phyloP scores from a whole-genome alignment of 1,140 invertebrate species.

The Potamilus streckersoni region DNA sequence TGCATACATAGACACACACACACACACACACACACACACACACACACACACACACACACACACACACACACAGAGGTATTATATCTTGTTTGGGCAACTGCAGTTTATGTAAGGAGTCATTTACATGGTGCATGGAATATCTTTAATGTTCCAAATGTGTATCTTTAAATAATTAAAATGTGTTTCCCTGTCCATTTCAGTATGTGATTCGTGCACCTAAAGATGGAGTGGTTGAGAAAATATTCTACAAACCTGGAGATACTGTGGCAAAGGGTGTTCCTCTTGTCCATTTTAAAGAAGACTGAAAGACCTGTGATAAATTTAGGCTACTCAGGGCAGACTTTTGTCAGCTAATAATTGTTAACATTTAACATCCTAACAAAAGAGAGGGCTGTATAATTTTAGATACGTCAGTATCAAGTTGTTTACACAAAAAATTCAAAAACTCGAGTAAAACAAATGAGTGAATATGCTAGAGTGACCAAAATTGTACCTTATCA shows the following conservation, averaged over 20 bases:
- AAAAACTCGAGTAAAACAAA: too few relatives aligned
- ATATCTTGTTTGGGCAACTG: neutral
- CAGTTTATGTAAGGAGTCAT: neutral
- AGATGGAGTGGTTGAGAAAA: slow-evolving; percentile 80
- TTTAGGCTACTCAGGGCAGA: neutral
- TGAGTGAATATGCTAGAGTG: too few relatives aligned
- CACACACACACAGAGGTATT: neutral
- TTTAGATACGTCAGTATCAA: too few relatives aligned
- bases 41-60: too few relatives aligned
- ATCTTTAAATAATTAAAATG: neutral
- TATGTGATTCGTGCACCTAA: slow-evolving; percentile 86
- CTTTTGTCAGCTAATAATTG: too few relatives aligned
- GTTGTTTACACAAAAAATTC: too few relatives aligned
- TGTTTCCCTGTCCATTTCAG: slow-evolving; percentile 68
- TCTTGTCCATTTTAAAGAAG: slow-evolving; percentile 71
- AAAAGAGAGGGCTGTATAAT: too few relatives aligned
- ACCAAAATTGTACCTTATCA: too few relatives aligned
- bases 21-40: too few relatives aligned
- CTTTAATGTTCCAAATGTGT: neutral
- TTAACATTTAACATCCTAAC: too few relatives aligned
- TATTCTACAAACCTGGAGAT: slow-evolving; percentile 82
- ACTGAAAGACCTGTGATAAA: slow-evolving; percentile 10
- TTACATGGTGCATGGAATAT: neutral
- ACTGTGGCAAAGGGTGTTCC: slow-evolving; percentile 83
- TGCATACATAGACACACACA: too few relatives aligned